phyloP scores from a whole-genome alignment of 23 tunicate genomes.

The Ascidia mentula region DNA sequence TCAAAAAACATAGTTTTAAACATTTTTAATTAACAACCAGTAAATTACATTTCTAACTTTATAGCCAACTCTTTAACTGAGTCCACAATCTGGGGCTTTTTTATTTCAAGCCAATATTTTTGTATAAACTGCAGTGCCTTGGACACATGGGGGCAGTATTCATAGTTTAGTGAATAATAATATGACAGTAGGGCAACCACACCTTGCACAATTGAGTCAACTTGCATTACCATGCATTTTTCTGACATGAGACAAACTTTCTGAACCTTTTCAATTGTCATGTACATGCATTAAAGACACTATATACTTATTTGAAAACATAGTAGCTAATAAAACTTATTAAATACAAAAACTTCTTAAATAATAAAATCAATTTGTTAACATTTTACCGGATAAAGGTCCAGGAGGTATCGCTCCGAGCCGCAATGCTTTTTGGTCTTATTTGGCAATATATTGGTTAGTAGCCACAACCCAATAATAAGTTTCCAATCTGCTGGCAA shows the following conservation, averaged over 20 bases:
- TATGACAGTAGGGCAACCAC: slow-evolving; percentile 7
- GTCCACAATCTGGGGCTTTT: slow-evolving; percentile 2
- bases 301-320: neutral
- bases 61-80: slow-evolving; percentile 1
- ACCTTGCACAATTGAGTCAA: neutral
- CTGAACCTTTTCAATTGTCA: neutral
- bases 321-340: too few species aligned
- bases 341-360: neutral
- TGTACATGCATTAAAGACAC: neutral
- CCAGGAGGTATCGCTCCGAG: neutral
- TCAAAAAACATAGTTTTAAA: neutral
- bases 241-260: neutral
- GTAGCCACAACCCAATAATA: slow-evolving; percentile 1
- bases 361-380: neutral
- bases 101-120: slow-evolving; percentile 7
- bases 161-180: neutral
- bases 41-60: neutral
- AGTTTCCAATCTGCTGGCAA: slow-evolving; percentile 7
- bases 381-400: slow-evolving; percentile 9
- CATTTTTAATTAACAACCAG: neutral
- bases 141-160: slow-evolving; percentile 11
- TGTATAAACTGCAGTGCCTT: slow-evolving; percentile 2
- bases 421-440: neutral
- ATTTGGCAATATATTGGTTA: neutral
- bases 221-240: too few species aligned